Evolutionary conservation across 2,113 vertebrate species (phyloP).

Genomic region (Parus major): DNA sequence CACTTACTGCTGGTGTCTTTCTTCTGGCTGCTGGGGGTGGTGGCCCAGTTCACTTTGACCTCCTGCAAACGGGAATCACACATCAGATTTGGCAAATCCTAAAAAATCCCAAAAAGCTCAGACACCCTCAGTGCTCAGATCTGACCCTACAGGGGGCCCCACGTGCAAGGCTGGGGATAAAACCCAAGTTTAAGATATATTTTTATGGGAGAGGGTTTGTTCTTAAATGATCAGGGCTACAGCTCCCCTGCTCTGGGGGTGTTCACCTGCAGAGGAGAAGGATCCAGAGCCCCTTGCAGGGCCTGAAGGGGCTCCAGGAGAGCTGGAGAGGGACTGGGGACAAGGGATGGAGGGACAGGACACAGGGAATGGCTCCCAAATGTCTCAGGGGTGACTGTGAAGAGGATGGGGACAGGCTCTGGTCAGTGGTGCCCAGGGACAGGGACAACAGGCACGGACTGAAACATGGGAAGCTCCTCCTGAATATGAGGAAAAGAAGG

Average conservation of each 20-base stretch:
- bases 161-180: not conserved
- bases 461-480: accelerated
- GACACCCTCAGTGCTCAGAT: accelerated
- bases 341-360: not conserved
- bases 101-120: not conserved
- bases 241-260: not conserved
- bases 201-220: not conserved
- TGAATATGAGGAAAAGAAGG: not conserved
- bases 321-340: not conserved
- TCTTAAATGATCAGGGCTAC: not conserved
- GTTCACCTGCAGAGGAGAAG: not conserved
- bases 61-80: constrained; percentile 79
- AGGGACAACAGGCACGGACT: accelerated
- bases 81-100: not conserved
- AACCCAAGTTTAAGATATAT: accelerated
- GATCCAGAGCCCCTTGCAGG: not conserved
- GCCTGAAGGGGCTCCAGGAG: not conserved
- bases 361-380: not conserved
- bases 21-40: constrained; percentile 99
- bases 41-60: constrained; percentile 99
- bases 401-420: not conserved
- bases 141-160: not conserved
- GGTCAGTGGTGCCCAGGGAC: not conserved
- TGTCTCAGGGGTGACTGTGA: not conserved
- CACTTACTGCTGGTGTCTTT: constrained; percentile 99